Evolutionary conservation across 1,140 invertebrate species (phyloP), one percentile per base, ranked within the genome.

Genomic region (Solenopsis fugax): DNA sequence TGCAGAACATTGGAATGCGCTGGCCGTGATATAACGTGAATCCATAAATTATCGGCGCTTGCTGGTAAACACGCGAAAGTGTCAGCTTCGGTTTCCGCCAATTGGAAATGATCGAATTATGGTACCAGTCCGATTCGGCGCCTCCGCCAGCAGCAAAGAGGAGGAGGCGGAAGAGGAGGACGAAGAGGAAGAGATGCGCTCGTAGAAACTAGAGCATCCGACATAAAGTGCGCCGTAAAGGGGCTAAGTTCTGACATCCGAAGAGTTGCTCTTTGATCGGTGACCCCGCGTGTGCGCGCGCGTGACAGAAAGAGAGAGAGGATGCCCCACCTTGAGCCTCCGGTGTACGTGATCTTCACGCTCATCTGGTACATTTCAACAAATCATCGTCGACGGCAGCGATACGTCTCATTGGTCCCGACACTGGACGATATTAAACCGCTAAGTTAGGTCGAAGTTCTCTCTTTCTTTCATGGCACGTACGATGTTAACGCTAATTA

Each of bases 181-280:
- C 4, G 21, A 41, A 18, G 54, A 56, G 2, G 54, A 56, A 21
- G n/a, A n/a, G 34, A 64, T 37, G 58, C 29, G 4, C 24, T 16
- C 9, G 45, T 34, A 52, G 81, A 85, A 85, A 85, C 60, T 85
- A 60, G 82, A 85, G 21, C 82, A 65, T 24, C 21, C 29, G 24
- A 85, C 52, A 37, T 60, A 85, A 65, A 45, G 64, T 67, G 41
- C 24, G 13, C 58, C 37, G 34, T 71, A 75, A 84, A 67, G 71
- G 41, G 50, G 41, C 71, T 62, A 85, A 87, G 54, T 87, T 87
- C 62, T 67, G 52, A 85, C 62, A 87, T 67, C 3, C 69, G 24
- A 87, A 81, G 54, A 85, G 71, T 85, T 87, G 60, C 62, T 87
- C 86, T 87, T 87, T 87, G 86, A 87, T 87, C 71, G 50, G 67